Evolutionary conservation across 2,888 invertebrate genomes (phyloP), one percentile per base, ranked within the genome.

Genomic region (Noctua fimbriata): DNA sequence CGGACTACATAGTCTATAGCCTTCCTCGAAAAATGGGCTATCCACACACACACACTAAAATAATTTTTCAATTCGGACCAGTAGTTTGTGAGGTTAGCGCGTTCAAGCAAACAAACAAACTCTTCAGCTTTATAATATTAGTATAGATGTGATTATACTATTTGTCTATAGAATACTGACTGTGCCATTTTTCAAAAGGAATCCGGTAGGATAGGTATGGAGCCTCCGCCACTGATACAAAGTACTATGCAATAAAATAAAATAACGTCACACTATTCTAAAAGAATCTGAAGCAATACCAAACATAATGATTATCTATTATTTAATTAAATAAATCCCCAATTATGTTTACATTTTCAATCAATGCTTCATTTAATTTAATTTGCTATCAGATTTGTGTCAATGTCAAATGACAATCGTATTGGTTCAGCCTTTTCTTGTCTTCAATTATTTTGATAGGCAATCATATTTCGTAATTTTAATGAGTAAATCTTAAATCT

Each of bases 331-430:
- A 72, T 69, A 58, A 69, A 21, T 49, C 14, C 1, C 14, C 41
- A 84, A 65, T 70, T 36, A 14, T 49, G 18, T 69, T 44, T 36
- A 36, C 16, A 60, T 52, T 36, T 70, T n/a, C 36, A 76, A 76
- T 69, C 52, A 86, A 73, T 66, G 86, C 75, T 75, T 83, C 65
- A 73, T 86, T 86, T 82, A 73, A 81, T 69, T 81, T 28, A 60
- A 44, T 70, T 55, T 55, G 44, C 69, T 67, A 65, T 28, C 28
- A 55, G 41, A 75, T 85, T 49, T 5, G 58, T 81, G 82, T 86
- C 86, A 86, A 82, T 83, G 83, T 32, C 86, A 58, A 44, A 49
- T 49, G 24, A 67, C 66, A 49, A 81, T 71, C 70, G 69, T 36
- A 36, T 71, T 81, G 28, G 70, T 63, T 55, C 69, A 69, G 47